Evolutionary conservation across 2,888 invertebrate genomes (phyloP).

Genomic region (Phengaris alcon): DNA sequence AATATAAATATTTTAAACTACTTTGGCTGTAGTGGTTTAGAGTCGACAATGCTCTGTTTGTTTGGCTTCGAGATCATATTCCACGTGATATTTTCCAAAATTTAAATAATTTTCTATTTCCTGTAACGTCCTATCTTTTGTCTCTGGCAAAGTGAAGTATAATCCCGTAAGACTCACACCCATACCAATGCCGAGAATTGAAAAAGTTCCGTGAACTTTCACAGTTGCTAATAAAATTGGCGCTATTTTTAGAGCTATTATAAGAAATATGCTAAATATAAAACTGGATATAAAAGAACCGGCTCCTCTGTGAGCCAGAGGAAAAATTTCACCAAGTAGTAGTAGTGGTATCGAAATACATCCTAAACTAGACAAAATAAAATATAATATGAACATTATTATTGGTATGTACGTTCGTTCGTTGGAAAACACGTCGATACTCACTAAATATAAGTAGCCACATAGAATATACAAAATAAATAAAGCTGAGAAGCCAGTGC

Average conservation of each 20-base stretch:
- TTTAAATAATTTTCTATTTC: slow-evolving; percentile 31
- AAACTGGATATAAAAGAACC: slow-evolving; percentile 8
- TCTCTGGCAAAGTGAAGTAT: slow-evolving; percentile 29
- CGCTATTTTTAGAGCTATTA: slow-evolving; percentile 15
- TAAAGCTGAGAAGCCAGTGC: slow-evolving; percentile 50
- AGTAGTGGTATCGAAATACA: neutral
- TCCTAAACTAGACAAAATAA: slow-evolving; percentile 4
- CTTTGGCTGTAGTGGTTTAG: neutral
- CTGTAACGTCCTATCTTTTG: slow-evolving; percentile 31
- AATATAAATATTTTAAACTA: neutral
- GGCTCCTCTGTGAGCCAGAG: slow-evolving; percentile 21
- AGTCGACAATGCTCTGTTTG: slow-evolving; percentile 3
- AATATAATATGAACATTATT: slow-evolving; percentile 11
- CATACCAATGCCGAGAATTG: slow-evolving; percentile 5
- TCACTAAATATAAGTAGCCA: slow-evolving; percentile 46
- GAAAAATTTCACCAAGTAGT: slow-evolving; percentile 23
- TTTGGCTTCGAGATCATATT: slow-evolving; percentile 3
- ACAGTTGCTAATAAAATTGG: slow-evolving; percentile 6
- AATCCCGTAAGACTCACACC: neutral
- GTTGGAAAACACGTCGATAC: slow-evolving; percentile 13
- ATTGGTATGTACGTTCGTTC: slow-evolving; percentile 11
- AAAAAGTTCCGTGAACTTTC: slow-evolving; percentile 16
- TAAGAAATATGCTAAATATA: neutral
- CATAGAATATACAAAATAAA: slow-evolving; percentile 46
- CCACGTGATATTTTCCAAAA: slow-evolving; percentile 19